These are phyloP conservation scores for Helicoverpa assulta DNA, from an alignment of 2,888 invertebrate genomes.

Conservation along the genomic window DNA sequence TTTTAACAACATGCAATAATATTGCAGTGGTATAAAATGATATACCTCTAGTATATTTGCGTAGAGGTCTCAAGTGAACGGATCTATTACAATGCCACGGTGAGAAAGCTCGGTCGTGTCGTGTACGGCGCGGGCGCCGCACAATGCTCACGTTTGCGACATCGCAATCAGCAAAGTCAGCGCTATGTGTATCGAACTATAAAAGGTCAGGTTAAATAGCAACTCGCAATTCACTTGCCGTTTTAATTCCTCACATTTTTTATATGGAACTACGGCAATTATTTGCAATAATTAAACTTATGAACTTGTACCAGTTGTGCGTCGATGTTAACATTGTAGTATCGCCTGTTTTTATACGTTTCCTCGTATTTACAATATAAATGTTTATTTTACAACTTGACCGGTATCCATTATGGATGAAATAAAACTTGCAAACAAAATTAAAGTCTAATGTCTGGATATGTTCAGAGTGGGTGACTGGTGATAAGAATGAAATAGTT, in stretches of 20 bases:
- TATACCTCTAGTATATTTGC: constrained; percentile 67
- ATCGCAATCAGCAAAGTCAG: constrained; percentile 73
- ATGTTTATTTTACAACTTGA: constrained; percentile 16
- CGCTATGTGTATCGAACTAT: constrained; percentile 71
- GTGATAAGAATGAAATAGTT: constrained; percentile 66
- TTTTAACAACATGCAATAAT: constrained; percentile 27
- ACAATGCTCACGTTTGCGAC: constrained; percentile 81
- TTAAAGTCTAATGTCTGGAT: constrained; percentile 20
- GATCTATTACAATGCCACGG: constrained; percentile 82
- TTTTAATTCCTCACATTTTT: constrained; percentile 64
- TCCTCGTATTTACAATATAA: constrained; percentile 27
- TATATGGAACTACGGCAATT: constrained; percentile 54
- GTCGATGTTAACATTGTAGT: constrained; percentile 21
- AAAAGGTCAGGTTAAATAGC: constrained; percentile 75
- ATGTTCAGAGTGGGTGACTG: constrained; percentile 19
- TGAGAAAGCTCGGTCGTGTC: constrained; percentile 80
- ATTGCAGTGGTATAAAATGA: constrained; percentile 55
- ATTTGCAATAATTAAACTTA: constrained; percentile 58
- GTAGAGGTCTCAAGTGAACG: constrained; percentile 81
- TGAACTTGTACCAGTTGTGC: constrained; percentile 28
- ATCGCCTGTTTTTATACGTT: constrained; percentile 17
- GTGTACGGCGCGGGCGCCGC: constrained; percentile 66
- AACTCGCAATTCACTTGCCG: constrained; percentile 63
- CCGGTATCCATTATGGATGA: constrained; percentile 42
- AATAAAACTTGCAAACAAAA: constrained; percentile 20